These are phyloP conservation scores for Neodontobutis hainanensis DNA, from an alignment of 2,113 vertebrate genomes.

Conservation along the genomic window DNA sequence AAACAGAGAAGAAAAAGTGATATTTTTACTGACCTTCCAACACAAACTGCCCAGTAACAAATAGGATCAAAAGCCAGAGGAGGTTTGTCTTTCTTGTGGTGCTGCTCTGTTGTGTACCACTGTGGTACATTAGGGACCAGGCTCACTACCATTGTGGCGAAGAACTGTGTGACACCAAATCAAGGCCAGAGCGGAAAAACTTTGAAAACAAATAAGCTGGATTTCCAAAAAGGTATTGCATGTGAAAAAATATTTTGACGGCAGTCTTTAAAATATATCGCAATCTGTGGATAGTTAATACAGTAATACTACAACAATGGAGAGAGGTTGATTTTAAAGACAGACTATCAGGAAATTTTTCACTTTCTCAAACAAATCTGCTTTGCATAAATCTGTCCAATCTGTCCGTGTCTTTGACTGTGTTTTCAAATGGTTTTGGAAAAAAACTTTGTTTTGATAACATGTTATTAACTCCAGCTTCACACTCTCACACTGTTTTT, in stretches of 20 bases:
- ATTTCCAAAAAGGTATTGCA: neutral
- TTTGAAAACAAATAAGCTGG: conserved; percentile 1
- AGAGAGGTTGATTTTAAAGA: conserved; percentile 1
- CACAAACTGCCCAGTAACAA: conserved; percentile 60
- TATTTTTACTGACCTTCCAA: conserved; percentile 75
- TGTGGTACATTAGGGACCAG: conserved; percentile 57
- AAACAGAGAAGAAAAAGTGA: conserved; percentile 58
- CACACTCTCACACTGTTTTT: neutral
- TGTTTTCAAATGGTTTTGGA: neutral
- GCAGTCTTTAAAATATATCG: conserved; percentile 27
- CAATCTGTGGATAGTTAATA: conserved; percentile 22
- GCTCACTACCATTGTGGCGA: conserved; percentile 53
- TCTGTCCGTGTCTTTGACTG: neutral
- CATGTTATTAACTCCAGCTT: neutral
- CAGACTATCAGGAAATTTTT: conserved; percentile 1
- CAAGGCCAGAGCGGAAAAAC: conserved; percentile 38
- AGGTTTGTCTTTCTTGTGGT: conserved; percentile 72
- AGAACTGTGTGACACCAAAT: conserved; percentile 50
- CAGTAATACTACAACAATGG: conserved; percentile 4
- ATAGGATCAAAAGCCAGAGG: conserved; percentile 67
- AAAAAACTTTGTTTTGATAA: neutral
- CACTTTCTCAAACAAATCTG: neutral
- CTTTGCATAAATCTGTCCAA: conserved; percentile 9
- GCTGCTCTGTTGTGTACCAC: conserved; percentile 43
- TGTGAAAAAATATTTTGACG: conserved; percentile 33